phyloP scores from a whole-genome alignment of 2,797 vertebrate species.

The Spheniscus humboldti region DNA sequence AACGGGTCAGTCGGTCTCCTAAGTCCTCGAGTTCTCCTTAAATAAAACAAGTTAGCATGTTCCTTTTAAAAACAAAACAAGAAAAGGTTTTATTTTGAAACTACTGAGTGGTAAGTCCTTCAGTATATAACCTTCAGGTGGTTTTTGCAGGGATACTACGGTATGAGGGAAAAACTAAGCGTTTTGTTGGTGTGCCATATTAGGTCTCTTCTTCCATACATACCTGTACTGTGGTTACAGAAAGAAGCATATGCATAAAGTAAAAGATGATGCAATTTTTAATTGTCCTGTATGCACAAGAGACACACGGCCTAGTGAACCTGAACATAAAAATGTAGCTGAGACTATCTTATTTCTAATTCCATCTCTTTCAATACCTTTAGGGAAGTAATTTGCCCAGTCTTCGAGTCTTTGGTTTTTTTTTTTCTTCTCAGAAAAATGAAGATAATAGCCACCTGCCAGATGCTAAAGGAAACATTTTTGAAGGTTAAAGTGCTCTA shows the following conservation, averaged over 20 bases:
- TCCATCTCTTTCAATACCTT: not conserved
- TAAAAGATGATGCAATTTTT: not conserved
- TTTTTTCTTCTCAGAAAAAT: not conserved
- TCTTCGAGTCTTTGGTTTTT: not conserved
- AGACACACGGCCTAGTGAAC: not conserved
- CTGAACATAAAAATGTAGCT: not conserved
- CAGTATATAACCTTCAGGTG: not conserved
- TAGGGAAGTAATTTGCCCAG: not conserved
- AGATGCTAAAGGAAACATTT: not conserved
- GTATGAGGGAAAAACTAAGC: not conserved
- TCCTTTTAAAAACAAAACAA: not conserved
- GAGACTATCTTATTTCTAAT: not conserved
- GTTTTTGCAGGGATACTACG: not conserved
- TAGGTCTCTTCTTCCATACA: not conserved
- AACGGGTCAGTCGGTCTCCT: not conserved
- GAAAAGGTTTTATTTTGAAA: not conserved
- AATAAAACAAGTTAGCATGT: not conserved
- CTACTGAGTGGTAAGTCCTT: not conserved
- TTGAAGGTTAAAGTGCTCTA: not conserved
- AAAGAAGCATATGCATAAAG: not conserved
- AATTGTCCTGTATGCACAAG: not conserved
- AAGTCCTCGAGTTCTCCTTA: not conserved
- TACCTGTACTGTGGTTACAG: not conserved
- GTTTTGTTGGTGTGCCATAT: not conserved
- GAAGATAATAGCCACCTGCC: not conserved